Conservation (phyloP, 1,140 invertebrate species). For the Euwallacea fornicatus region DNA sequence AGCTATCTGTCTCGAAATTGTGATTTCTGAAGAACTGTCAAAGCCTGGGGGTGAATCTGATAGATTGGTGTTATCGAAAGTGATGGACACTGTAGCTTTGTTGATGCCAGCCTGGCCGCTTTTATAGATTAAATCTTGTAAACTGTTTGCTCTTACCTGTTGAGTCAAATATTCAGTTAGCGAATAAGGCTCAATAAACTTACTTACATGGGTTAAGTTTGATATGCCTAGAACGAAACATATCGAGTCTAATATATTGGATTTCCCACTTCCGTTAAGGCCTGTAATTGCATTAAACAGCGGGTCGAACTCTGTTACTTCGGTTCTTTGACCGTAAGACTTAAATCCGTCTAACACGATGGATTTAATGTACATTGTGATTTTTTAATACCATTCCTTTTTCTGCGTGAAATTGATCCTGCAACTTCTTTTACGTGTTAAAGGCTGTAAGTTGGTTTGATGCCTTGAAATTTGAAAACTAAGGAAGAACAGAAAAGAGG, state of each 20-base stretch:
- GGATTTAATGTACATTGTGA: slow-evolving; percentile 88
- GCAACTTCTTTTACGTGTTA: too few relatives aligned
- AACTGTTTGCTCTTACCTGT: slow-evolving; percentile 84
- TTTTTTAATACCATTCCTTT: too few relatives aligned
- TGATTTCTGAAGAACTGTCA: slow-evolving; percentile 90
- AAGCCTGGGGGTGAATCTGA: slow-evolving; percentile 88
- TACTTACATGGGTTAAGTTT: slow-evolving; percentile 85
- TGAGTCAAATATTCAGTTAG: too few relatives aligned
- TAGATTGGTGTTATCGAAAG: slow-evolving; percentile 91
- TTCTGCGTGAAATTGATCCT: too few relatives aligned
- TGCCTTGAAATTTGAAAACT: too few relatives aligned
- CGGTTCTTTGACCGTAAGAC: slow-evolving; percentile 92
- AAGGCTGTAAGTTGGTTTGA: too few relatives aligned
- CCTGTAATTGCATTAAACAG: slow-evolving; percentile 99
- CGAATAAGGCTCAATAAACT: slow-evolving; percentile 1
- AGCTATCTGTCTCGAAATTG: slow-evolving; percentile 85
- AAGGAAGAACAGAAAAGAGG: too few relatives aligned
- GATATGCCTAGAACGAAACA: slow-evolving; percentile 97
- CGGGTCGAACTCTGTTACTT: slow-evolving; percentile 91
- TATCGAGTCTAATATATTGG: slow-evolving; percentile 97
- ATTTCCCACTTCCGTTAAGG: slow-evolving; percentile 98
- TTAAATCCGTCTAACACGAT: slow-evolving; percentile 98
- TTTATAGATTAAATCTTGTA: slow-evolving; percentile 97
- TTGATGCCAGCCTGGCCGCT: slow-evolving; percentile 95
- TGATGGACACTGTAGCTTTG: slow-evolving; percentile 94